Evolutionary conservation across 2,797 vertebrate genomes (phyloP), one percentile per base, ranked within the genome.

Genomic region (Synanceia verrucosa): DNA sequence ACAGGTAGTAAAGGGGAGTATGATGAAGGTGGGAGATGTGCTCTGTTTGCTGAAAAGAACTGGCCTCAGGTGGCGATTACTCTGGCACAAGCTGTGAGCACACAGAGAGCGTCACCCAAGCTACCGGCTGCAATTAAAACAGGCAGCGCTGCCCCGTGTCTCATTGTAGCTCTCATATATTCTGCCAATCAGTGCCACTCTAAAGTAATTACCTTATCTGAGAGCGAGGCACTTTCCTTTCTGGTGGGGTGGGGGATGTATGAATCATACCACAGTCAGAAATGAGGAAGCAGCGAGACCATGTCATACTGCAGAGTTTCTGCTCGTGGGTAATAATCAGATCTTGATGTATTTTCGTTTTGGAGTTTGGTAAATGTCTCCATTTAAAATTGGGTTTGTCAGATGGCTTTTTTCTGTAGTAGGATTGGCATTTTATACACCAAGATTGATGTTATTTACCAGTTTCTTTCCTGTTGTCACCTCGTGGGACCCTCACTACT

Each of bases 171-270:
- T 26, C 71, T 78, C 53, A 26, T 50, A 61, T 48, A 56, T 13
- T 34, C 59, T 58, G 59, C 52, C 64, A 50, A 41, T 78, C 64
- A 55, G 65, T 55, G 69, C 66, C 60, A 46, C 64, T 72, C 50
- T 70, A 24, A 73, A 62, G 66, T 81, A 68, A 86, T 87, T 70
- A 76, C 62, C 29, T 73, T 44, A 56, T 78, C 59, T 68, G 70
- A 79, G 62, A 53, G 69, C 58, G 36, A 46, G 46, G 28, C 21
- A 28, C 58, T 65, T 60, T n/a, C 48, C 34, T 65, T 78, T 81
- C 64, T 43, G 36, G 36, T 44, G 3, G 16, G 14, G 18, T 3
- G 21, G 39, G 23, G 41, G 18, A 18, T 65, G 63, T 34, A 69
- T 86, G 81, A 87, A 75, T 88, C 78, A 73, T n/a, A 57, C 12